Evolutionary conservation across 1,140 invertebrate genomes (phyloP), one percentile per base, ranked within the genome.

Genomic region (Camponotus pennsylvanicus): DNA sequence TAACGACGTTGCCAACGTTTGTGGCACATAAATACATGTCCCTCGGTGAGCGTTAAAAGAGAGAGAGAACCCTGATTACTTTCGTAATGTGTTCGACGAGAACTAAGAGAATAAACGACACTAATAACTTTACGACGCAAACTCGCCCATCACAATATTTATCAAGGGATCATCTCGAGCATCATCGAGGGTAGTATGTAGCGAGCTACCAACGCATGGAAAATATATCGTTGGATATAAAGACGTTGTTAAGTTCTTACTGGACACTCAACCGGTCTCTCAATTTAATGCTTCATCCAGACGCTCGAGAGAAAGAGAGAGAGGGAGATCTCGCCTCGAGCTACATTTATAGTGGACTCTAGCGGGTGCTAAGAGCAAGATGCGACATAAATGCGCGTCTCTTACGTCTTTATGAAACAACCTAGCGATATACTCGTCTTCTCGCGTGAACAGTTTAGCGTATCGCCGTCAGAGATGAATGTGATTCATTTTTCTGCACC

Each of bases 221-320:
- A 89, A 61, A 75, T 85, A 75, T 85, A 88, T 71, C 84, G 55
- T 42, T 52, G 70, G 66, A 86, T 71, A 59, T 66, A 37, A 89
- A 86, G 87, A 89, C 66, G 83, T 86, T 86, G 87, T 89, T 76
- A 86, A 57, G 40, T 52, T 89, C 77, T 86, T 80, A 89, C 49
- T 84, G 21, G 70, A 57, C 37, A 86, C 83, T 89, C 71, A 71
- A 86, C 76, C 77, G 59, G 71, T 75, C 82, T 88, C 75, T 57
- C 63, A 59, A 40, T 82, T 86, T 86, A 75, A 49, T 63, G 70
- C 34, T 69, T 76, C 82, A 45, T 69, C 83, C 83, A 89, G 86
- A 89, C 87, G 86, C 83, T 77, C 42, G 3, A 69, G 59, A 55
- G 76, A 52, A 52, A 55, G 6, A 42, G 5, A 79, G 13, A 40